Percentiles rank a stretch among this genome's conserved stretches.
phyloP scores from a whole-genome alignment of 2,888 invertebrate genomes.

The Phengaris alcon region DNA sequence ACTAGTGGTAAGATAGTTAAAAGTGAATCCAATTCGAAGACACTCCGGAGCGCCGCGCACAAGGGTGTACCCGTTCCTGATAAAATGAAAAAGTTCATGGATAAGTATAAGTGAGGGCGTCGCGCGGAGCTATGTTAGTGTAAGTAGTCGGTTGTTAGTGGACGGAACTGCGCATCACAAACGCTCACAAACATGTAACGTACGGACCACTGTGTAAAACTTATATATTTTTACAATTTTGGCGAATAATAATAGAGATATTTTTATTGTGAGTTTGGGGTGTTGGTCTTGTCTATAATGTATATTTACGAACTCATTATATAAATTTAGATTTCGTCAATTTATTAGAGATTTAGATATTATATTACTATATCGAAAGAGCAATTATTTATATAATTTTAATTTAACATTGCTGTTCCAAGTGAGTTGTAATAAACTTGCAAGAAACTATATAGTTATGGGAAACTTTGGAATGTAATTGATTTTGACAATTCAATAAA shows the following conservation, averaged over 20 bases:
- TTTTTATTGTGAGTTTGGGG: constrained; percentile 56
- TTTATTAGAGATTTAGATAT: constrained; percentile 64
- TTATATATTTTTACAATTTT: constrained; percentile 72
- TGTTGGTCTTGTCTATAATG: constrained; percentile 62
- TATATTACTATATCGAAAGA: constrained; percentile 41
- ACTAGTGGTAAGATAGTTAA: constrained; percentile 31
- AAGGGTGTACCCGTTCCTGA: constrained; percentile 66
- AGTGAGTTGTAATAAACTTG: constrained; percentile 37
- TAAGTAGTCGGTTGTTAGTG: constrained; percentile 54
- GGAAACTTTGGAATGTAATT: background rate
- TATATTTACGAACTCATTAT: constrained; percentile 56
- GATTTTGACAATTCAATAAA: background rate
- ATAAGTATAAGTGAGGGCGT: constrained; percentile 46
- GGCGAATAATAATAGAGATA: constrained; percentile 51
- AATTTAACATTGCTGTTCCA: constrained; percentile 39
- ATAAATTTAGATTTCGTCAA: constrained; percentile 66
- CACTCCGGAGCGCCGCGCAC: constrained; percentile 50
- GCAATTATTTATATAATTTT: constrained; percentile 46
- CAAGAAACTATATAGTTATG: background rate
- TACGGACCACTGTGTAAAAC: constrained; percentile 70
- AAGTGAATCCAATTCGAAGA: constrained; percentile 41
- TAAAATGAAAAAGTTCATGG: constrained; percentile 59
- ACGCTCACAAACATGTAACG: constrained; percentile 64
- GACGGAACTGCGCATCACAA: constrained; percentile 56
- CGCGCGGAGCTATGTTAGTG: constrained; percentile 41